Conservation (phyloP, 2,888 invertebrate genomes). For the Nesidiocoris tenuis region DNA sequence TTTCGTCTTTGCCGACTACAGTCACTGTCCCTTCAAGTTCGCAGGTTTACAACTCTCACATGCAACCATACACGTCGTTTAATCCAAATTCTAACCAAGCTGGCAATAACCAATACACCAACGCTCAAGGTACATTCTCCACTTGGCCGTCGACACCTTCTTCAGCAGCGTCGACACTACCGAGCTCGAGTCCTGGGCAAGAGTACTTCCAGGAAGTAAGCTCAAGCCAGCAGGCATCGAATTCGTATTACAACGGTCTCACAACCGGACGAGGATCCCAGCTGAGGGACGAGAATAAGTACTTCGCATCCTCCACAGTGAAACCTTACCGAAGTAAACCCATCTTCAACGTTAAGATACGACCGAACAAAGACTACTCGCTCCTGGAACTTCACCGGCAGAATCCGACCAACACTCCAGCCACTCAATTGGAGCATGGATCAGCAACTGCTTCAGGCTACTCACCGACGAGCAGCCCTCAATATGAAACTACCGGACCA, state of each 20-base stretch:
- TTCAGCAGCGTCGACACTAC: not conserved
- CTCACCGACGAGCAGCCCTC: not conserved
- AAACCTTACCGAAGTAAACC: conserved; percentile 42
- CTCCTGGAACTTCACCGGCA: conserved; percentile 49
- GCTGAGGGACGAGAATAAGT: conserved; percentile 12
- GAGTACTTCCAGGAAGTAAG: conserved; percentile 14
- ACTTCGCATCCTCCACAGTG: conserved; percentile 6
- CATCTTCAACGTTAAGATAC: conserved; percentile 49
- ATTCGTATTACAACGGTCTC: conserved; percentile 1
- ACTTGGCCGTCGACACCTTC: conserved; percentile 13
- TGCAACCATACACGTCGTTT: conserved; percentile 30
- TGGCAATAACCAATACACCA: not conserved
- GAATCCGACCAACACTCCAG: not conserved
- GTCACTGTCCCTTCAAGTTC: conserved; percentile 5
- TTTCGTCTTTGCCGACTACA: not conserved
- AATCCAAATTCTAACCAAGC: not conserved
- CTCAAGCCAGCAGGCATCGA: not conserved
- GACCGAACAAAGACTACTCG: conserved; percentile 48
- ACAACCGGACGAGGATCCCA: not conserved
- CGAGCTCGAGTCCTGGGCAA: not conserved
- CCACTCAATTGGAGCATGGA: not conserved
- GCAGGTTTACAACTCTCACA: conserved; percentile 30
- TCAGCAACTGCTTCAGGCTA: not conserved
- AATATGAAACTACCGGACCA: not conserved
- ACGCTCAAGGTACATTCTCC: not conserved